Conservation (phyloP, 2,888 invertebrate species). For the Habrosyne pyritoides region DNA sequence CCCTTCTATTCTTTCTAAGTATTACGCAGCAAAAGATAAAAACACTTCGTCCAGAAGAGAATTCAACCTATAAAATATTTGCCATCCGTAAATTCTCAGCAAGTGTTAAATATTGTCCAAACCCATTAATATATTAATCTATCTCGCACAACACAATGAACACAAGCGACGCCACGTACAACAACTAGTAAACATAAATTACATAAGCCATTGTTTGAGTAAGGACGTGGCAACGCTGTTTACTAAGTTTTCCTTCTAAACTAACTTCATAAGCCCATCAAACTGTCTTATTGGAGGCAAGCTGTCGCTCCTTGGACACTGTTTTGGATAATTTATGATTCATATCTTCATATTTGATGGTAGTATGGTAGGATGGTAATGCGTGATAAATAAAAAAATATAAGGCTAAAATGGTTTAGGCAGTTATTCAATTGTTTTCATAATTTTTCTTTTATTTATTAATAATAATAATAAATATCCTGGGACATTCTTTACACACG, state of each 20-base stretch:
- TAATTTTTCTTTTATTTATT: no score
- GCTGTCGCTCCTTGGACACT: conserved; percentile 19
- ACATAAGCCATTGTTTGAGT: conserved; percentile 29
- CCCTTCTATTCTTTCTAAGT: no score
- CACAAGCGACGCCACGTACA: not conserved
- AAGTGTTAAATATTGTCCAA: no score
- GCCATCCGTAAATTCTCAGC: no score
- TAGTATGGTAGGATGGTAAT: not conserved
- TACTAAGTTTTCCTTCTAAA: conserved; percentile 35
- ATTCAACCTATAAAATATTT: no score
- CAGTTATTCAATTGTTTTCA: no score
- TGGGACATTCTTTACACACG: no score
- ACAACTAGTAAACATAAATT: conserved; percentile 27
- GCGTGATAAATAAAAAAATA: not conserved
- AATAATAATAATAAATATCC: no score
- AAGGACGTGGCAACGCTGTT: conserved; percentile 25
- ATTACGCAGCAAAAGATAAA: no score
- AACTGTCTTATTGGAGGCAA: conserved; percentile 38
- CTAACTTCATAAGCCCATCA: conserved; percentile 47
- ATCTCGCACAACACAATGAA: not conserved
- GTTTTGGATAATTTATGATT: conserved; percentile 3
- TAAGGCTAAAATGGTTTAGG: no score
- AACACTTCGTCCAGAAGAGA: no score
- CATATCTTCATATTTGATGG: not conserved
- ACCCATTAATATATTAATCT: not conserved